Evolutionary conservation across 1,140 invertebrate genomes (phyloP), one percentile per base, ranked within the genome.

Genomic region (Drosophila paulistorum): DNA sequence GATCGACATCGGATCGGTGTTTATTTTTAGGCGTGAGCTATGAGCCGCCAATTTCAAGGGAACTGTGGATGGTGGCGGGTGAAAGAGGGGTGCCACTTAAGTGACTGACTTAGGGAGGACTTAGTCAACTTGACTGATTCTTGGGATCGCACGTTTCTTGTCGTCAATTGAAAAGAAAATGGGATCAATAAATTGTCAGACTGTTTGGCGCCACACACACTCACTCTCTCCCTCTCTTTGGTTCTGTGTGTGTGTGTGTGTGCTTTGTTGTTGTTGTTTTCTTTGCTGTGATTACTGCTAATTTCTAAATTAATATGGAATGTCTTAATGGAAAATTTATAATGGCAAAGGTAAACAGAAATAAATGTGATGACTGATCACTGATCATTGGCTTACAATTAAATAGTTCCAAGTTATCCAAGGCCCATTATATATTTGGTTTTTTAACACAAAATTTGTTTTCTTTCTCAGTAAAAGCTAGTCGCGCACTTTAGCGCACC

Each of bases 11-110:
- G 45, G 45, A 51, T 51, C 14, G 17, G 65, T 37, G 58, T 81
- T 81, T 89, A 89, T 89, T 89, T 89, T 81, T 89, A 89, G 84
- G 67, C 65, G 72, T 89, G 84, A 87, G 85, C 84, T 84, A 84
- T 75, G 35, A 10, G 37, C 37, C 55, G n/a, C 14, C 7, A 35
- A 48, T 42, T 13, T 37, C 30, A 39, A 65, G 30, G 42, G 59
- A 17, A 61, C 23, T 30, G 17, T 10, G 0, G 0, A 20, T 9
- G 14, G 7, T 17, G 7, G 42, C 26, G 54, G 26, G 33, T 41
- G 17, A 14, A 14, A 11, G 45, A 11, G 45, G 9, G 17, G 3
- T 51, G 54, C 13, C 9, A 57, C 11, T 57, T 39, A 11, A 39
- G 37, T 39, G 37, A 39, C 23, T 26, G 23, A 26, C 23, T 26